Evolutionary conservation across 1,140 invertebrate genomes (phyloP).

Genomic region (Homalodisca vitripennis): DNA sequence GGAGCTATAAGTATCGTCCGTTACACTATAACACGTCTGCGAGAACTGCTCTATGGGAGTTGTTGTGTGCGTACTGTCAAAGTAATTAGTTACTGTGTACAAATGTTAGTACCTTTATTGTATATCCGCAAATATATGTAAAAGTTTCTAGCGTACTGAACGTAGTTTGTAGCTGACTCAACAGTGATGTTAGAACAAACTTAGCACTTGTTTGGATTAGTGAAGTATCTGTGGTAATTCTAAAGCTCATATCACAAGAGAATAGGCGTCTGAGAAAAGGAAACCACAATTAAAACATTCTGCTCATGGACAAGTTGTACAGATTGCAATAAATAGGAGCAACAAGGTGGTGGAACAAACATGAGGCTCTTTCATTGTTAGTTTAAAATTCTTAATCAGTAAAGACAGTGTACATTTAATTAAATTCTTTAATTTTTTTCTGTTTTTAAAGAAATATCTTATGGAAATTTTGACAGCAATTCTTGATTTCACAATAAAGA

Average conservation of each 20-base stretch:
- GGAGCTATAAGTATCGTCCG: too few relatives aligned
- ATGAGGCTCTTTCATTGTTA: slow-evolving; percentile 31
- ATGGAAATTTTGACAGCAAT: slow-evolving; percentile 33
- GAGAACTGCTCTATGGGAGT: too few relatives aligned
- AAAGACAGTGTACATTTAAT: slow-evolving; percentile 12
- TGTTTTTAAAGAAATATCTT: slow-evolving; percentile 29
- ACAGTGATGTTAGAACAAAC: slow-evolving; percentile 32
- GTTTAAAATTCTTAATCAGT: slow-evolving; percentile 12
- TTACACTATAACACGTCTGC: too few relatives aligned
- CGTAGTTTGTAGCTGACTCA: too few relatives aligned
- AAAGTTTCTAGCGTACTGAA: too few relatives aligned
- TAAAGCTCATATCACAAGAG: slow-evolving; percentile 32
- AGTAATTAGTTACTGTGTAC: too few relatives aligned
- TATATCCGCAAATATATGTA: too few relatives aligned
- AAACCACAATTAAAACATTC: slow-evolving; percentile 30
- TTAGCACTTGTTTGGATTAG: slow-evolving; percentile 36
- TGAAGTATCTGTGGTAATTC: slow-evolving; percentile 35
- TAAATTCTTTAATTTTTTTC: slow-evolving; percentile 32
- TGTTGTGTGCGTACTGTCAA: too few relatives aligned
- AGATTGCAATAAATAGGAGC: slow-evolving; percentile 34
- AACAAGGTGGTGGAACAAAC: slow-evolving; percentile 35
- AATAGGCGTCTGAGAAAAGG: slow-evolving; percentile 34
- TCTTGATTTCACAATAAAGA: slow-evolving; percentile 21
- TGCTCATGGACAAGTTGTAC: slow-evolving; percentile 29
- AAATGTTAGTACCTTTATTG: too few relatives aligned